Base-by-base conservation (phyloP, 2,113 vertebrate genomes). In the Beaufortia kweichowensis region DNA sequence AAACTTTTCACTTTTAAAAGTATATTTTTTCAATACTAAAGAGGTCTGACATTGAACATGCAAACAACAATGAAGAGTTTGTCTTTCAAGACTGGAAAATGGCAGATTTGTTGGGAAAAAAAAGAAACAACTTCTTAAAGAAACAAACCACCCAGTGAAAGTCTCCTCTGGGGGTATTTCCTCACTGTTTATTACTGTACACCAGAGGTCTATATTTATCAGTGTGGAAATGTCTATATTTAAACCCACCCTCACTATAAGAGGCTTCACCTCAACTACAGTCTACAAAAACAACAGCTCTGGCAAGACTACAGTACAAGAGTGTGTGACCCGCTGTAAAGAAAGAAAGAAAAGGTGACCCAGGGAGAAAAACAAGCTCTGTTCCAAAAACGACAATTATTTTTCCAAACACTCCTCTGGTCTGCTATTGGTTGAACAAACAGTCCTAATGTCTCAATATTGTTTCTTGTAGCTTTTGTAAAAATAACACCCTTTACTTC, bases 221-320 rank as follows among this genome's bases (percentile, higher is more conserved):
- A 43, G 55, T 11, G 35, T 72, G 35, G 69, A n/a, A 72, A 60
- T 1, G 10, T 41, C 53, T 43, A 60, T 72, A 60, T 72, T 60
- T 72, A 57, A 72, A 59, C 9, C n/a, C 75, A 63, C 39, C 12
- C 43, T 35, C 28, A 70, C 41, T 59, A 26, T 17, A 62, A 60
- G n/a, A 39, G n/a, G 50, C 29, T 28, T 71, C 14, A 60, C 43
- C 46, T 56, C n/a, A 60, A 50, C 55, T 39, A 48, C 29, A 4
- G 59, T 75, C 72, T 57, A 29, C 62, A 67, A 33, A 76, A 31
- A 76, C 23, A 76, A 56, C 10, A 17, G 17, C 63, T 67, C 62
- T 8, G 50, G 50, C 19, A 70, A 68, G 65, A n/a, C 65, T 68
- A 50, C 64, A 46, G 26, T 14, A 23, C 17, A 10, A 65, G 63